Base-by-base conservation (phyloP, 2,113 vertebrate species). In the Rhinolophus ferrumequinum region DNA sequence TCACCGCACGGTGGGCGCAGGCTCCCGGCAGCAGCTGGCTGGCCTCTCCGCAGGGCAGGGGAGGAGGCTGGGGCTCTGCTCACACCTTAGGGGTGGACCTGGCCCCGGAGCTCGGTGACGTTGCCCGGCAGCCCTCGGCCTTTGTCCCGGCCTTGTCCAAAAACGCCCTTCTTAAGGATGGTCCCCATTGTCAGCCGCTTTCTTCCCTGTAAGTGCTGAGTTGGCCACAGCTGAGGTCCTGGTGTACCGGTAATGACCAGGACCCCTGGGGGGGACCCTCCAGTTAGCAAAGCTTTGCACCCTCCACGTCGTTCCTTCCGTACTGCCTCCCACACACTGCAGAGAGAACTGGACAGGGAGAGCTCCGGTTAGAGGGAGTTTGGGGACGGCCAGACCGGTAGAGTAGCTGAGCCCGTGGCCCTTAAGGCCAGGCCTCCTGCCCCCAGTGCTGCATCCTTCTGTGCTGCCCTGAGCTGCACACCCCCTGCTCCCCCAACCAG, bases 41-140 rank as follows among this genome's bases (percentile, higher is more conserved):
- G 11, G 62, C 62, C 83, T n/a, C 24, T 0, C 60, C 0, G 5
- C 50, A 5, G 4, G 6, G 79, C 9, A 1, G 12, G 10, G 50
- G 35, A n/a, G 35, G 26, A 19, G 0, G 38, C 38, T 6, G 0
- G 14, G 8, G 0, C 77, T 60, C 14, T 0, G 0, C 2, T 21
- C 0, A 14, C 21, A 10, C 15, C 35, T 12, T 28, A 21, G 15
- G 0, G 30, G 10, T 44, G 70, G 50, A 41, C 82, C 62, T 19
- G 73, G 64, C 33, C 0, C 16, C 15, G n/a, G 62, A 15, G 18
- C 26, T 8, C 2, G 0, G 56, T 11, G 56, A 56, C 85, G 56
- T 21, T 21, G 11, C 67, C 72, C 89, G 30, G 16, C 16, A 8
- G 18, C 44, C 80, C 18, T 2, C 47, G 15, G 22, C 8, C 0